Evolutionary conservation across 2,888 invertebrate genomes (phyloP).

Genomic region (Pycnomerus fuliginosus): DNA sequence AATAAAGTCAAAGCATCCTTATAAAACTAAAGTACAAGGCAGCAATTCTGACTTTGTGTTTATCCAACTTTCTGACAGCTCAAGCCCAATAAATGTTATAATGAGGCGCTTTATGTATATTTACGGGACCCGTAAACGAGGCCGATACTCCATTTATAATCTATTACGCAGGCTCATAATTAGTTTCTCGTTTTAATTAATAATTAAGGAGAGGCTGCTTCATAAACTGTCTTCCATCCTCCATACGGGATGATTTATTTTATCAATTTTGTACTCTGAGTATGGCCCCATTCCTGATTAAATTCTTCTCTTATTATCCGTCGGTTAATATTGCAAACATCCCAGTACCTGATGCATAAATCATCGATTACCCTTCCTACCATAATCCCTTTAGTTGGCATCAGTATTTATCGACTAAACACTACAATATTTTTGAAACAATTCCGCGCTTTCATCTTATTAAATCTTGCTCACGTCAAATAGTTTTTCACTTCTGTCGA

Average conservation of each 20-base stretch:
- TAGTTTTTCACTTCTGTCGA: too few species aligned
- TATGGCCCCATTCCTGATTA: constrained; percentile 28
- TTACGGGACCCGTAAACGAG: constrained; percentile 44
- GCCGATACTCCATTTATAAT: constrained; percentile 49
- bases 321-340: constrained; percentile 22
- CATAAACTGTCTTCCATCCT: constrained; percentile 33
- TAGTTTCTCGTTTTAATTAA: constrained; percentile 53
- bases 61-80: constrained; percentile 50
- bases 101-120: constrained; percentile 47
- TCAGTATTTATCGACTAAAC: too few species aligned
- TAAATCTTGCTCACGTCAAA: too few species aligned
- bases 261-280: constrained; percentile 34
- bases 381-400: too few species aligned
- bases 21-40: constrained; percentile 50
- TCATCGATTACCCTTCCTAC: constrained; percentile 22
- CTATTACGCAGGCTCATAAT: constrained; percentile 50
- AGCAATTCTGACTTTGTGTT: constrained; percentile 48
- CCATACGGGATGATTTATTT: constrained; percentile 35
- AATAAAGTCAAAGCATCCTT: constrained; percentile 47
- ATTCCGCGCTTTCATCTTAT: too few species aligned
- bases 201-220: constrained; percentile 48
- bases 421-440: too few species aligned
- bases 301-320: constrained; percentile 37
- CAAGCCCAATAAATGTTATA: constrained; percentile 50
- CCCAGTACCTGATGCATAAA: constrained; percentile 27